These are phyloP conservation scores for Schizotus pectinicornis DNA, from an alignment of 2,888 invertebrate genomes.

Conservation along the genomic window DNA sequence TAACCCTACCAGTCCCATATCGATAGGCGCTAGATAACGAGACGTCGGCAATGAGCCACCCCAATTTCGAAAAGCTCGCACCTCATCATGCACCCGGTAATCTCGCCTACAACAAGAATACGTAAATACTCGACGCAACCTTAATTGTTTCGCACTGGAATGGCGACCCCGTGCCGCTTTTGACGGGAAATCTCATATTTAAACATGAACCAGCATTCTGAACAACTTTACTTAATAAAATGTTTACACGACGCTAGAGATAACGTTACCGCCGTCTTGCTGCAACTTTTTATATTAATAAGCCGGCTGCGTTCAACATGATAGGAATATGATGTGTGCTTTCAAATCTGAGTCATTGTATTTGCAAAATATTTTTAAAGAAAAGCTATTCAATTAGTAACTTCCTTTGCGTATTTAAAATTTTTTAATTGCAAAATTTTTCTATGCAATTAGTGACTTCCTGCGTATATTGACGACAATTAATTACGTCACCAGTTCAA, in stretches of 20 bases:
- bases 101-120: neutral
- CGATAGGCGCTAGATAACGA: slow-evolving; percentile 22
- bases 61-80: neutral
- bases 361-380: too few relatives aligned
- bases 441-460: too few relatives aligned
- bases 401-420: too few relatives aligned
- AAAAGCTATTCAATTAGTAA: too few relatives aligned
- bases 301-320: too few relatives aligned
- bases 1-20: slow-evolving; percentile 20
- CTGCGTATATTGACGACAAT: too few relatives aligned
- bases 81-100: neutral
- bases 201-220: neutral
- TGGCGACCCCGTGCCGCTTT: too few relatives aligned
- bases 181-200: neutral
- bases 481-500: too few relatives aligned
- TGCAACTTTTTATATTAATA: neutral
- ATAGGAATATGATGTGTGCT: too few relatives aligned
- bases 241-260: neutral
- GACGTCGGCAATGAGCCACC: neutral
- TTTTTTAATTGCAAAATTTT: too few relatives aligned
- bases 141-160: neutral
- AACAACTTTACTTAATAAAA: neutral
- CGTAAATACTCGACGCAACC: neutral
- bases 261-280: neutral
- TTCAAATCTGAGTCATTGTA: too few relatives aligned